Base-by-base conservation (phyloP, 2,113 vertebrate genomes). In the Cisticola juncidis region DNA sequence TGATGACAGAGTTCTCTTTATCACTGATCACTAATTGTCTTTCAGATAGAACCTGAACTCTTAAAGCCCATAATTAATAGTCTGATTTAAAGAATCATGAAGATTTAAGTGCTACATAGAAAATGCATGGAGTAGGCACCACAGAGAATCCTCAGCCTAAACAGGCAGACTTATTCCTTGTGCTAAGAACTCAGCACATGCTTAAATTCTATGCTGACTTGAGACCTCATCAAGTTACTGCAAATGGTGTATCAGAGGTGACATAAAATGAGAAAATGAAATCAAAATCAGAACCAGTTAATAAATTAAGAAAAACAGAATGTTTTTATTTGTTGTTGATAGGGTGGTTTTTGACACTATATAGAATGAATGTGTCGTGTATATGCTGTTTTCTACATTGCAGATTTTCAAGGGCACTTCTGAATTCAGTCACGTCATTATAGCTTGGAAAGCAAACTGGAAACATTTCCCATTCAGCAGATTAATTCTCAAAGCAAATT, bases 331-430 rank as follows among this genome's bases (percentile, higher is more conserved):
- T 82, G 9, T 62, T 88, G 19, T 64, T 91, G 64, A 68, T 71
- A 60, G 38, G 38, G 10, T 36, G 94, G 94, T 92, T 10, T 56
- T 76, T 94, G 80, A 40, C 69, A 94, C 28, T 50, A 5, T 81
- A 64, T 33, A 72, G 80, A 85, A 81, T 50, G 81, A 72, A 86
- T 51, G 14, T 8, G 3, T 73, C 80, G 36, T 74, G 40, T 87
- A 40, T 82, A 70, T 77, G 45, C 11, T 29, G 25, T 19, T 38
- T 38, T 71, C 36, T 76, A 91, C 36, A 38, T 26, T 89, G 61
- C 45, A 77, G 81, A 91, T 95, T 95, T 90, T 89, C 90, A 94
- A 93, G 85, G 85, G 81, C 66, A 83, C 31, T 96, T 94, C 50
- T 93, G 54, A 94, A 86, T 92, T 90, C 87, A 90, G 62, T 90